phyloP scores from a whole-genome alignment of 2,797 vertebrate genomes.

The Sebastes variabilis region DNA sequence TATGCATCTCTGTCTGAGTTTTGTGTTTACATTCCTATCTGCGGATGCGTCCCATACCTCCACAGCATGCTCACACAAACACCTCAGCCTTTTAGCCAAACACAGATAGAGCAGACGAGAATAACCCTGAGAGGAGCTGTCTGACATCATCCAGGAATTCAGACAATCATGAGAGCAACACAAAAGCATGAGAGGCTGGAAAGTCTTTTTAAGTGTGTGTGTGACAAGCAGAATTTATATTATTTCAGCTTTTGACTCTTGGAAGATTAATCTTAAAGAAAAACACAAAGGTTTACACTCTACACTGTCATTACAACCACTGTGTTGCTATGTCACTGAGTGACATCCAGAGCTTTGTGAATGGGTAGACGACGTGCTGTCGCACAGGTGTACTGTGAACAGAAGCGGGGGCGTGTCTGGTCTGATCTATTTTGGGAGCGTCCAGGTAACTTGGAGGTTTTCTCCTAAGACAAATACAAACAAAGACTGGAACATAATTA shows the following conservation, averaged over 20 bases:
- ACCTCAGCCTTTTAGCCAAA: slow-evolving; percentile 17
- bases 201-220: neutral
- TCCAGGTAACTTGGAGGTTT: neutral
- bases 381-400: neutral
- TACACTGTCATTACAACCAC: neutral
- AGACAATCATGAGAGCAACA: slow-evolving; percentile 1
- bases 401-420: neutral
- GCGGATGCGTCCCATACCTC: slow-evolving; percentile 14
- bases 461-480: slow-evolving; percentile 7
- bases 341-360: slow-evolving; percentile 1
- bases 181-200: slow-evolving; percentile 3
- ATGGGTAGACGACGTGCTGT: neutral
- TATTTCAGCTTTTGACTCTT: neutral
- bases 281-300: neutral
- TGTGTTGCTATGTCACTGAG: slow-evolving; percentile 3
- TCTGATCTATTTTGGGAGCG: slow-evolving; percentile 21
- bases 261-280: neutral
- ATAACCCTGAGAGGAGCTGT: slow-evolving; percentile 8
- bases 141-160: slow-evolving; percentile 30
- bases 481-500: slow-evolving; percentile 32
- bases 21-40: slow-evolving; percentile 46
- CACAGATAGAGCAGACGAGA: slow-evolving; percentile 30
- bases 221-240: neutral
- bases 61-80: slow-evolving; percentile 20
- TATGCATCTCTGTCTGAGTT: neutral